Evolutionary conservation across 2,888 invertebrate genomes (phyloP).

Genomic region (Stratiomys singularior): DNA sequence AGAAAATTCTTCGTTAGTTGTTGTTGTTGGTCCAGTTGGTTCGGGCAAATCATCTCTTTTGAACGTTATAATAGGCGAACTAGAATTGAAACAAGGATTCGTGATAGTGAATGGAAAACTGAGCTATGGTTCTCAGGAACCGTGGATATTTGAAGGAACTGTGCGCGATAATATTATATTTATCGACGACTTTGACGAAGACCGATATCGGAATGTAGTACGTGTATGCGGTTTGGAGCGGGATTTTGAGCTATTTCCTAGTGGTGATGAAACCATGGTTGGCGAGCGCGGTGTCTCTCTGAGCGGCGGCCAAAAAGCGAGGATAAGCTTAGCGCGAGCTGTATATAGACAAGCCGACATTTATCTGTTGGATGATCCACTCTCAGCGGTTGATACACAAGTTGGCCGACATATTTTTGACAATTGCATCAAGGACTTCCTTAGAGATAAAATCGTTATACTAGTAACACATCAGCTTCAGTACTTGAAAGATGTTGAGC

Average conservation of each 20-base stretch:
- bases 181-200: slow-evolving; percentile 76
- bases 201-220: slow-evolving; percentile 67
- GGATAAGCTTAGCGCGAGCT: slow-evolving; percentile 79
- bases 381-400: slow-evolving; percentile 81
- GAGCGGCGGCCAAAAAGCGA: slow-evolving; percentile 80
- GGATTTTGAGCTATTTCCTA: slow-evolving; percentile 73
- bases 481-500: slow-evolving; percentile 70
- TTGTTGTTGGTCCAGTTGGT: slow-evolving; percentile 77
- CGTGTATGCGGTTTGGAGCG: slow-evolving; percentile 71
- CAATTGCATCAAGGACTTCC: slow-evolving; percentile 72
- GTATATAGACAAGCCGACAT: slow-evolving; percentile 79
- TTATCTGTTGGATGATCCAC: slow-evolving; percentile 81
- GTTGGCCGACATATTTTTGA: slow-evolving; percentile 82
- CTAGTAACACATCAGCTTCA: slow-evolving; percentile 78
- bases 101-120: slow-evolving; percentile 72
- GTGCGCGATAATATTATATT: slow-evolving; percentile 94
- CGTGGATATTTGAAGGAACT: slow-evolving; percentile 84
- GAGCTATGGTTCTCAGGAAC: slow-evolving; percentile 83
- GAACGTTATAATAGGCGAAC: slow-evolving; percentile 78
- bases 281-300: slow-evolving; percentile 78
- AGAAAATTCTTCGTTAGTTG: slow-evolving; percentile 43
- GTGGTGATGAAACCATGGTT: slow-evolving; percentile 68
- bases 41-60: slow-evolving; percentile 80
- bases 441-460: slow-evolving; percentile 74
- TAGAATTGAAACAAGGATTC: slow-evolving; percentile 72